Percentiles rank a stretch among this genome's conserved stretches.
phyloP scores from a whole-genome alignment of 2,888 invertebrate genomes.

The Phasia obesa region DNA sequence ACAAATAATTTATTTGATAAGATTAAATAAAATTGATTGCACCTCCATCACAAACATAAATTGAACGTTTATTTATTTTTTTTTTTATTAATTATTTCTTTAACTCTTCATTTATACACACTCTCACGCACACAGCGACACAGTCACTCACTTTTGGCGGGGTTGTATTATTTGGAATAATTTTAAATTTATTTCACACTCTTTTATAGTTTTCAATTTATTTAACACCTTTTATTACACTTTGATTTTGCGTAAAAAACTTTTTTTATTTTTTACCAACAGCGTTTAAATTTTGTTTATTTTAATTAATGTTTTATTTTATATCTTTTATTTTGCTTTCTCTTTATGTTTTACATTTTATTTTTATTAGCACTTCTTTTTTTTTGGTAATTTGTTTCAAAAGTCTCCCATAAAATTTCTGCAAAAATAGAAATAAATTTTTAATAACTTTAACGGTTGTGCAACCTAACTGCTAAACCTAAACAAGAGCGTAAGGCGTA shows the following conservation, averaged over 20 bases:
- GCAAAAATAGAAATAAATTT: slow-evolving; percentile 7
- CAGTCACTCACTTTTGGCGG: slow-evolving; percentile 1
- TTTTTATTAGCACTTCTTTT: slow-evolving; percentile 15
- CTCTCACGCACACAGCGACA: not conserved
- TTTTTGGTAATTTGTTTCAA: not conserved
- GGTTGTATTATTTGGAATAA: slow-evolving; percentile 17
- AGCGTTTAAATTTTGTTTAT: slow-evolving; percentile 19
- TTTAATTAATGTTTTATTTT: slow-evolving; percentile 34
- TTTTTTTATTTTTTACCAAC: slow-evolving; percentile 4
- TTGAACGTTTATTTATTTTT: no score
- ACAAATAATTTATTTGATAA: slow-evolving; percentile 11
- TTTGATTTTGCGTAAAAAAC: not conserved
- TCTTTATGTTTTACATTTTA: not conserved
- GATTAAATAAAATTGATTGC: slow-evolving; percentile 26
- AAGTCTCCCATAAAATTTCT: slow-evolving; percentile 36
- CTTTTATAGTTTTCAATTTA: slow-evolving; percentile 18
- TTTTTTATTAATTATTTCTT: not conserved
- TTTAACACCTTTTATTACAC: slow-evolving; percentile 22
- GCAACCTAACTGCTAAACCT: no score
- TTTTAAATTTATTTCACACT: slow-evolving; percentile 51
- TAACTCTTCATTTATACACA: slow-evolving; percentile 15
- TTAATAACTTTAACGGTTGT: not conserved
- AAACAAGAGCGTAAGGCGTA: no score
- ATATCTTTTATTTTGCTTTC: not conserved
- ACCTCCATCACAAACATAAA: not conserved